A percentile compares a stretch with the other conserved stretches of the same genome.
phyloP scores from a whole-genome alignment of 2,888 invertebrate species.

The Erebia ligea region DNA sequence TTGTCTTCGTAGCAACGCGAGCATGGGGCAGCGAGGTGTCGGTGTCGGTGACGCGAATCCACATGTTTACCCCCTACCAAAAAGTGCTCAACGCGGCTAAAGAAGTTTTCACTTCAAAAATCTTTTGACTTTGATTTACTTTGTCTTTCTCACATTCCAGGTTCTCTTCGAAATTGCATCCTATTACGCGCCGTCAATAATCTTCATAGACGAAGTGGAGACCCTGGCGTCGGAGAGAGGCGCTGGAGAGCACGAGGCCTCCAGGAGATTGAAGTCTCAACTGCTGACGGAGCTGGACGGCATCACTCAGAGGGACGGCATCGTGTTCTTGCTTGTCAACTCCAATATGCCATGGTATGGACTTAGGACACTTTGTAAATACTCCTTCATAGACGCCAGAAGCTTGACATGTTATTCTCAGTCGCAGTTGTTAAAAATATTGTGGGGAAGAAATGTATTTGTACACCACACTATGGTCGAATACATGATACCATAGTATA shows the following conservation, averaged over 20 bases:
- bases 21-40: no score
- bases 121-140: neutral
- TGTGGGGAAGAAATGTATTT: no score
- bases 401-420: no score
- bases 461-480: no score
- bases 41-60: no score
- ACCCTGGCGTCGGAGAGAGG: conserved; percentile 88
- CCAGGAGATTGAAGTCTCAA: conserved; percentile 94
- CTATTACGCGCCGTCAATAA: conserved; percentile 92
- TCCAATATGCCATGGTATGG: conserved; percentile 95
- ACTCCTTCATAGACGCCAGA: neutral
- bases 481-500: no score
- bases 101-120: no score
- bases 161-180: conserved; percentile 94
- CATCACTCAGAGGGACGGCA: conserved; percentile 83
- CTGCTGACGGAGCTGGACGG: conserved; percentile 95
- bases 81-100: no score
- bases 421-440: no score
- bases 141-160: conserved; percentile 59
- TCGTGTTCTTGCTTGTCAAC: conserved; percentile 91
- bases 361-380: neutral
- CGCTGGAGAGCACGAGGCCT: conserved; percentile 91
- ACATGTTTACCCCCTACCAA: no score
- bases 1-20: no score
- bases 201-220: conserved; percentile 97